A percentile compares a stretch with the other conserved stretches of the same genome.
Conservation (phyloP, 1,140 invertebrate genomes). For the Orchestia grillus region DNA sequence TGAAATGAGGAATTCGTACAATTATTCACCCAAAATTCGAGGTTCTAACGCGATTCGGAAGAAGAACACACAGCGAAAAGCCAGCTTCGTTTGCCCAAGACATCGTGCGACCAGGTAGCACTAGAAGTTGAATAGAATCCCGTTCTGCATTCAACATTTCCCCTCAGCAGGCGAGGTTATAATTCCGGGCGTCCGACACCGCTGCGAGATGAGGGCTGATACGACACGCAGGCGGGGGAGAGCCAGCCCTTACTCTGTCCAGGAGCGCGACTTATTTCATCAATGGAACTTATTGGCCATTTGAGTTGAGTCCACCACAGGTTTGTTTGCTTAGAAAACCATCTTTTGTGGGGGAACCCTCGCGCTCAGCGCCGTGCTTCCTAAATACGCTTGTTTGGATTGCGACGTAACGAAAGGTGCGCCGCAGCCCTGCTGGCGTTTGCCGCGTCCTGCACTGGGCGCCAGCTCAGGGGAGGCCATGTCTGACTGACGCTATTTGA, state of each 20-base stretch:
- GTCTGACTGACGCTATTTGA: neutral
- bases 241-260: neutral
- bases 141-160: neutral
- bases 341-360: neutral
- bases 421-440: neutral
- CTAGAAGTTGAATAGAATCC: too few relatives aligned
- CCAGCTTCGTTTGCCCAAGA: too few relatives aligned
- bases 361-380: neutral
- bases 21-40: too few relatives aligned
- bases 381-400: neutral
- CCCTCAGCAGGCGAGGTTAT: neutral
- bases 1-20: too few relatives aligned
- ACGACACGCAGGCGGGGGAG: neutral
- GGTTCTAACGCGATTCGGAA: too few relatives aligned
- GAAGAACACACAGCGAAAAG: too few relatives aligned
- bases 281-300: conserved; percentile 14
- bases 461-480: neutral
- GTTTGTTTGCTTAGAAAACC: conserved; percentile 36
- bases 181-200: neutral
- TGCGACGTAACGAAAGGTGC: neutral
- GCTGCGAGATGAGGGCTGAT: neutral
- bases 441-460: too few relatives aligned
- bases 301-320: conserved; percentile 5
- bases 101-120: too few relatives aligned
- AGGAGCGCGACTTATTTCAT: neutral